These are phyloP conservation scores for Falcaria lacertinaria DNA, from an alignment of 2,888 invertebrate species.

Conservation along the genomic window DNA sequence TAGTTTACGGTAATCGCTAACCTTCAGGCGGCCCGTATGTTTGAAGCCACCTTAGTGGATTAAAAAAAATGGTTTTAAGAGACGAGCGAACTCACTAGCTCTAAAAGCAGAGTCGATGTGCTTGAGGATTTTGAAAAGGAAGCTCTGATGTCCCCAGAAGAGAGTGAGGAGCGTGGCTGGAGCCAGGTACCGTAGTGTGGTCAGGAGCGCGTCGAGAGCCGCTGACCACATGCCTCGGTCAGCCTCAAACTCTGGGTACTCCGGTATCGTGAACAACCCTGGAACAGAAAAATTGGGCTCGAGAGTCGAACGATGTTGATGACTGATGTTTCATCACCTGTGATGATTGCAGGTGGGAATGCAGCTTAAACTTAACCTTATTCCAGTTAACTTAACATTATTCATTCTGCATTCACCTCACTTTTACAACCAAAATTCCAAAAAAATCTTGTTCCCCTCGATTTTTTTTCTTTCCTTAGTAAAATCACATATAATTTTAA, in stretches of 20 bases:
- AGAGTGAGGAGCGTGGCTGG: slow-evolving; percentile 78
- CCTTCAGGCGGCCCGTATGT: no score
- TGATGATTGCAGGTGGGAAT: no score
- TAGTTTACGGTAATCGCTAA: no score
- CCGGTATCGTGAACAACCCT: slow-evolving; percentile 73
- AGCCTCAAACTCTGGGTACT: slow-evolving; percentile 63
- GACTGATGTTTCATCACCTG: not conserved
- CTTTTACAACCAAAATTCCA: no score
- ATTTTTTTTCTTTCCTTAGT: no score
- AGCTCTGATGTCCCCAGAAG: slow-evolving; percentile 77
- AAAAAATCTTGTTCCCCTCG: no score
- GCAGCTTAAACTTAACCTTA: no score
- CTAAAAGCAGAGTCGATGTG: slow-evolving; percentile 77
- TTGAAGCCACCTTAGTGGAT: no score
- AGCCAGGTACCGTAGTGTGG: slow-evolving; percentile 77
- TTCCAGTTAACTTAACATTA: no score
- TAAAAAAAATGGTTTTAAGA: no score
- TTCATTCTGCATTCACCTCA: no score
- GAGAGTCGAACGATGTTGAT: not conserved
- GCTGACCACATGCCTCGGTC: slow-evolving; percentile 73
- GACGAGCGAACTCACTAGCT: slow-evolving; percentile 78
- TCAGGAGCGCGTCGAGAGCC: slow-evolving; percentile 62
- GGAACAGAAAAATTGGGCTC: slow-evolving; percentile 22
- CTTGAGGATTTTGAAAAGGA: slow-evolving; percentile 71
- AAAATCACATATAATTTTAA: no score